These are phyloP conservation scores for Andrena cerasifolii DNA, from an alignment of 1,140 invertebrate genomes.

Conservation along the genomic window DNA sequence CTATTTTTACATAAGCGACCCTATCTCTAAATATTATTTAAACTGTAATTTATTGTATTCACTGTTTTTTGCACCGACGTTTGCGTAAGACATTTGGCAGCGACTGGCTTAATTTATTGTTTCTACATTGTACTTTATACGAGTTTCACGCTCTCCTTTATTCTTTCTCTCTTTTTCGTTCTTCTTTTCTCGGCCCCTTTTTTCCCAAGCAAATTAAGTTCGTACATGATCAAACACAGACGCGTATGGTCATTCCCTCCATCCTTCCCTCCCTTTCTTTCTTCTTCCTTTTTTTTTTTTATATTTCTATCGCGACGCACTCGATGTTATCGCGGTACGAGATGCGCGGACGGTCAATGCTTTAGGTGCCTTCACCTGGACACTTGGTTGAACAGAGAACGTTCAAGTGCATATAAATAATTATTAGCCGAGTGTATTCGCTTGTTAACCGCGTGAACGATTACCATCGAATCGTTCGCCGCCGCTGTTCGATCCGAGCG, in stretches of 20 bases:
- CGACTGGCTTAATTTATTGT: conserved; percentile 75
- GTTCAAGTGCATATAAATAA: conserved; percentile 1
- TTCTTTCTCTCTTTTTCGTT: conserved; percentile 20
- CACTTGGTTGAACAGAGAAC: conserved; percentile 36
- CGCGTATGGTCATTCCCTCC: conserved; percentile 45
- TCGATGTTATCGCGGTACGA: conserved; percentile 26
- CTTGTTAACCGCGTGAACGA: neutral
- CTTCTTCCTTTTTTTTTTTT: too few relatives aligned
- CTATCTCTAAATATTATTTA: conserved; percentile 74
- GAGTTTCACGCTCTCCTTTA: conserved; percentile 35
- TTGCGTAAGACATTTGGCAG: conserved; percentile 69
- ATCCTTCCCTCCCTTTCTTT: conserved; percentile 43
- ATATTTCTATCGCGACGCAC: neutral
- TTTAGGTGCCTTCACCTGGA: conserved; percentile 65
- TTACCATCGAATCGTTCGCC: neutral
- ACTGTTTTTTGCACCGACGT: conserved; percentile 68
- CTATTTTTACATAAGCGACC: conserved; percentile 70
- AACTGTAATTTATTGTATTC: conserved; percentile 75
- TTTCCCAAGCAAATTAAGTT: conserved; percentile 21
- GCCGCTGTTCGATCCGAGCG: neutral
- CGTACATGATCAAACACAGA: conserved; percentile 48
- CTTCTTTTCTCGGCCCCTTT: too few relatives aligned
- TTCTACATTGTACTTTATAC: conserved; percentile 59
- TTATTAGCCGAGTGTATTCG: neutral
- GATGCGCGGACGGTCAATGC: conserved; percentile 52